Evolutionary conservation across 2,888 invertebrate genomes (phyloP).

Genomic region (Ophion costatus): DNA sequence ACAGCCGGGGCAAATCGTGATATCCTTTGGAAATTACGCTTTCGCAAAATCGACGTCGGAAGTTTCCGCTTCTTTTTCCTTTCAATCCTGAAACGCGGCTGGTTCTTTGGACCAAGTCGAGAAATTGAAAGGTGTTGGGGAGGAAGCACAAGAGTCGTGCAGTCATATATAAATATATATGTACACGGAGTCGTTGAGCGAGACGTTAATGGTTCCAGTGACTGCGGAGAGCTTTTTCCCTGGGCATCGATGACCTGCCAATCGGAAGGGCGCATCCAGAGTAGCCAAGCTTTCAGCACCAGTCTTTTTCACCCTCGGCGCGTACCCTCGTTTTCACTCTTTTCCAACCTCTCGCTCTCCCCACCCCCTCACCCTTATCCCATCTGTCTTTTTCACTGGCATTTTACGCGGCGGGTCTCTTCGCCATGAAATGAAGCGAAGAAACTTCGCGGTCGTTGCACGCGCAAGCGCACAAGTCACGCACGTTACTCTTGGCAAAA

Average conservation of each 20-base stretch:
- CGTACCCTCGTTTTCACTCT: constrained; percentile 21
- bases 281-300: no score
- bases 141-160: neutral
- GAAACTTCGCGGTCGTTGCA: constrained; percentile 45
- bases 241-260: constrained; percentile 10
- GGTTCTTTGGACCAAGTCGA: constrained; percentile 19
- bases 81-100: neutral
- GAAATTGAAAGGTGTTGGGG: constrained; percentile 42
- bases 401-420: constrained; percentile 27
- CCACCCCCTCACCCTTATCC: neutral
- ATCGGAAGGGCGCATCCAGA: constrained; percentile 1
- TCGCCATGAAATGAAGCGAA: constrained; percentile 59
- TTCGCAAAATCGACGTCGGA: neutral
- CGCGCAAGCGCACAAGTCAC: constrained; percentile 24
- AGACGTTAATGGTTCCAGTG: constrained; percentile 61
- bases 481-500: constrained; percentile 7
- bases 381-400: constrained; percentile 45
- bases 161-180: constrained; percentile 17
- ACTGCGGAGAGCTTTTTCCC: constrained; percentile 45
- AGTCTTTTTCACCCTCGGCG: neutral
- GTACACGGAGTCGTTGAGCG: constrained; percentile 23
- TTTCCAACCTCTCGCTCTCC: constrained; percentile 10
- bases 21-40: constrained; percentile 6
- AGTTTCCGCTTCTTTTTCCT: neutral
- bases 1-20: constrained; percentile 4